Percentiles rank a stretch among this genome's conserved stretches.
phyloP scores from a whole-genome alignment of 2,888 invertebrate genomes.

The Pegoplata infirma region DNA sequence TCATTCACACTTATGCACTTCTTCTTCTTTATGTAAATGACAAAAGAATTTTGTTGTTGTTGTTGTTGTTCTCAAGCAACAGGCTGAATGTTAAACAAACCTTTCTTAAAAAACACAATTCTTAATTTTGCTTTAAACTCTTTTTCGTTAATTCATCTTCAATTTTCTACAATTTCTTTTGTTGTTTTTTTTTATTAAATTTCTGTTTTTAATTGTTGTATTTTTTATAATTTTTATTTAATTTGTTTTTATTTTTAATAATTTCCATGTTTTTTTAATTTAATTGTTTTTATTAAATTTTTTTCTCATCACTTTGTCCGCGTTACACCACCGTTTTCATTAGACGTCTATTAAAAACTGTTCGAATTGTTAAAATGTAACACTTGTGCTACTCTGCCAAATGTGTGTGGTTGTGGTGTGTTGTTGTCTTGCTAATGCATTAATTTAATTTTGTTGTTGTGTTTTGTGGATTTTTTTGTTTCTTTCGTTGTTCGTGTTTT shows the following conservation, averaged over 20 bases:
- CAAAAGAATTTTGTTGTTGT: background rate
- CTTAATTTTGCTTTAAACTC: background rate
- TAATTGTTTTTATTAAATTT: background rate
- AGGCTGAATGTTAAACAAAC: background rate
- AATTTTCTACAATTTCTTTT: background rate
- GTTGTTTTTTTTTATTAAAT: constrained; percentile 1
- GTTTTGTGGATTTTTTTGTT: background rate
- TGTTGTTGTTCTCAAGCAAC: background rate
- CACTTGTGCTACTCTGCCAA: constrained; percentile 43
- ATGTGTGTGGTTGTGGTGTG: constrained; percentile 35
- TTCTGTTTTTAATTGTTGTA: background rate
- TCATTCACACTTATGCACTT: background rate
- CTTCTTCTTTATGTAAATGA: background rate
- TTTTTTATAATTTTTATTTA: too few relatives aligned
- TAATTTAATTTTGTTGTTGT: background rate
- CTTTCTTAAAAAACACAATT: background rate
- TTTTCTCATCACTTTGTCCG: constrained; percentile 17
- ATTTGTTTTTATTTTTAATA: constrained; percentile 4
- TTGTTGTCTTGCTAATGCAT: constrained; percentile 7
- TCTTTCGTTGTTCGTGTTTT: background rate
- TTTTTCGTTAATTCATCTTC: background rate
- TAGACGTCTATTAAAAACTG: constrained; percentile 58
- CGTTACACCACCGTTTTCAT: constrained; percentile 46
- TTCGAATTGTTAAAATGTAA: constrained; percentile 53
- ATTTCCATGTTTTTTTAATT: constrained; percentile 17